phyloP scores from a whole-genome alignment of 2,888 invertebrate species.

The Sialis fuliginosa region DNA sequence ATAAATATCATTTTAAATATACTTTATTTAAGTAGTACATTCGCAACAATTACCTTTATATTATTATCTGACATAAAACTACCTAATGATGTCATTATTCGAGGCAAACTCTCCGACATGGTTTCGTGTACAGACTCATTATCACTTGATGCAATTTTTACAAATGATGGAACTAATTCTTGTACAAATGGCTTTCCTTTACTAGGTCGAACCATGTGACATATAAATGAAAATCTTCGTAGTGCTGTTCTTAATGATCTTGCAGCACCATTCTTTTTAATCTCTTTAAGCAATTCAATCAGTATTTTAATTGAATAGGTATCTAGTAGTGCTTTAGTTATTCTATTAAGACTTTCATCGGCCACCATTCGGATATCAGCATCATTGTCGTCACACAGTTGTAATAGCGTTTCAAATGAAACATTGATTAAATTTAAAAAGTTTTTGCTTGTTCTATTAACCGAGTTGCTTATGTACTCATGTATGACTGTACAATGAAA shows the following conservation, averaged over 20 bases:
- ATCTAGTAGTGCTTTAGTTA: constrained; percentile 51
- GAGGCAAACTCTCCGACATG: constrained; percentile 38
- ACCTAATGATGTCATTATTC: constrained; percentile 47
- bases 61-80: constrained; percentile 53
- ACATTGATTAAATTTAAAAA: constrained; percentile 46
- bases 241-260: constrained; percentile 59
- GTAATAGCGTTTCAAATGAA: constrained; percentile 51
- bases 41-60: constrained; percentile 31
- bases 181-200: constrained; percentile 63
- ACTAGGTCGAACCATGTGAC: constrained; percentile 55
- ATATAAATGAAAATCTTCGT: constrained; percentile 56
- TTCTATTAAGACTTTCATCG: constrained; percentile 64
- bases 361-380: constrained; percentile 63
- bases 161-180: constrained; percentile 54
- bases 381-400: constrained; percentile 58
- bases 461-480: constrained; percentile 48
- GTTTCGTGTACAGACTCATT: constrained; percentile 59
- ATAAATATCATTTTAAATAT: constrained; percentile 7
- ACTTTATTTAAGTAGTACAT: neutral
- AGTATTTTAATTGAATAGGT: constrained; percentile 54
- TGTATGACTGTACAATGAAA: constrained; percentile 51
- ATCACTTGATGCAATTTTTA: constrained; percentile 47
- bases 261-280: constrained; percentile 57
- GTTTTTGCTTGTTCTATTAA: constrained; percentile 38
- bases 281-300: constrained; percentile 66